Base-by-base conservation (phyloP, 2,797 vertebrate species). In the Gobionotothen gibberifrons region DNA sequence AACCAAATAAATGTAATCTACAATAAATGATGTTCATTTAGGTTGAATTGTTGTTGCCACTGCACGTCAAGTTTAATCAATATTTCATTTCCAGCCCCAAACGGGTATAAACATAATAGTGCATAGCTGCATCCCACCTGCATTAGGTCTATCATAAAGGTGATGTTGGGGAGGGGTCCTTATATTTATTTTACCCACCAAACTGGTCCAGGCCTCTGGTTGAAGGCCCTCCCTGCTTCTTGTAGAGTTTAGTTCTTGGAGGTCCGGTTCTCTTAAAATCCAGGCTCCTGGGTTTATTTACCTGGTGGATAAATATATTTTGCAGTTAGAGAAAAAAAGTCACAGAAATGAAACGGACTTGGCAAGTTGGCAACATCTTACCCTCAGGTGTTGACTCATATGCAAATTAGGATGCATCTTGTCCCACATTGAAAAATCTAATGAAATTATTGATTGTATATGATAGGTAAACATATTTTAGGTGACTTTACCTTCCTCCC, bases 401-500 rank as follows among this genome's bases (percentile, higher is more conserved):
- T 66, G 67, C 47, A 65, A 57, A 61, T 46, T 3, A 56, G 16
- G 4, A 59, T 36, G 32, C 32, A 36, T 36, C 7, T 36, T 36
- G 32, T 36, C 32, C 32, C 32, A 36, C 32, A 36, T 36, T 6
- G 32, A 36, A 36, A 36, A 0, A 36, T 36, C 32, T 1, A 26
- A 26, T 26, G 26, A 36, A 36, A 36, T 36, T 56, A 32, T 36
- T 36, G 32, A 36, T 3, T 16, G 32, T 43, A 9, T 36, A 36
- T 2, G 14, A 16, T 48, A 62, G 17, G 6, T 47, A 69, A 44
- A 40, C 43, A 42, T 40, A 61, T 55, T 51, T 36, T 43, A 74
- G 73, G 78, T 86, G 84, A 73, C 71, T 72, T 83, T 76, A 86
- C 87, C 84, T 90, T 85, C 68, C 76, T 86, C 61, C 77, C 55